Evolutionary conservation across 2,888 invertebrate genomes (phyloP).

Genomic region (Serripes groenlandicus): DNA sequence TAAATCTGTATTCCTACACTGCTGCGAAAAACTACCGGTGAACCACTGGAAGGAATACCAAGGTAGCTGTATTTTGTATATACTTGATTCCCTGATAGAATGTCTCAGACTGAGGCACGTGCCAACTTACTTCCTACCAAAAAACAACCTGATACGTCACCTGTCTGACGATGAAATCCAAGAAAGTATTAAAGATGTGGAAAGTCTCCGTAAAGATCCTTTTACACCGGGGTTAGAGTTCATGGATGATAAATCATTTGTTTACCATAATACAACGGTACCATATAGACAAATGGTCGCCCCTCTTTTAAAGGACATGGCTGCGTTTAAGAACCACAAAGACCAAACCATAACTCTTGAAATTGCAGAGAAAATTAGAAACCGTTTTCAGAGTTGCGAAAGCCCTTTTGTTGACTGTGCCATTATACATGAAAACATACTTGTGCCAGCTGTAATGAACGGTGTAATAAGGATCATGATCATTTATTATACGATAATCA

Average conservation of each 20-base stretch:
- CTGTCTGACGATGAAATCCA: constrained; percentile 33
- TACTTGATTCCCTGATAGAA: constrained; percentile 46
- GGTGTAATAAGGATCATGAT: constrained; percentile 22
- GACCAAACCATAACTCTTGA: constrained; percentile 33
- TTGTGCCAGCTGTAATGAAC: constrained; percentile 27
- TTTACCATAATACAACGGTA: constrained; percentile 26
- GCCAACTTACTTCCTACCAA: constrained; percentile 55
- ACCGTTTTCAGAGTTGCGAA: constrained; percentile 32
- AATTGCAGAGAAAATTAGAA: constrained; percentile 20
- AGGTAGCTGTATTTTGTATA: constrained; percentile 58
- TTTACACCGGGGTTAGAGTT: constrained; percentile 35
- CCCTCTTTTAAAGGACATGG: constrained; percentile 42
- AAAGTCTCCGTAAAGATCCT: constrained; percentile 34
- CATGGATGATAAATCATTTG: constrained; percentile 28
- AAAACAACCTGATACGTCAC: constrained; percentile 59
- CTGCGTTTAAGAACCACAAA: constrained; percentile 34
- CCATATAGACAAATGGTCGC: constrained; percentile 41
- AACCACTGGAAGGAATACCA: constrained; percentile 43
- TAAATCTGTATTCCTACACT: constrained; percentile 47
- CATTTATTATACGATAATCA: constrained; percentile 20
- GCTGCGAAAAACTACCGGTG: constrained; percentile 44
- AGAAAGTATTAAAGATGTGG: constrained; percentile 21
- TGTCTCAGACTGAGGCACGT: constrained; percentile 39
- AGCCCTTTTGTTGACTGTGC: constrained; percentile 22
- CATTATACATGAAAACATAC: neutral